Evolutionary conservation across 2,888 invertebrate species (phyloP).

Genomic region (Melanargia galathea): DNA sequence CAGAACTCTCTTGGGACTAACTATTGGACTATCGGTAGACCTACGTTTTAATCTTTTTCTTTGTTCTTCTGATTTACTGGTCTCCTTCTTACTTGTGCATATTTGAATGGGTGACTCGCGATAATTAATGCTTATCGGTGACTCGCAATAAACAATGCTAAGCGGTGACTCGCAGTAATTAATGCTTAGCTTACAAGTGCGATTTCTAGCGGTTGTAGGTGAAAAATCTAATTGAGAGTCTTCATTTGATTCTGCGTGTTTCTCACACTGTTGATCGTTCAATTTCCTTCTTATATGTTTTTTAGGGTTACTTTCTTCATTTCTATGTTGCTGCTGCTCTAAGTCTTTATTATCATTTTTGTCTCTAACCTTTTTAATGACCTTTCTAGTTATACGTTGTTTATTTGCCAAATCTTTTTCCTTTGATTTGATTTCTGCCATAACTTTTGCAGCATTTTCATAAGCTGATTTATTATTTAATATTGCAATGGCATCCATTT

Average conservation of each 20-base stretch:
- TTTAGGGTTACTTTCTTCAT: background rate
- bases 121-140: constrained; percentile 22
- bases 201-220: constrained; percentile 45
- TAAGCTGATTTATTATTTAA: constrained; percentile 58
- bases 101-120: background rate
- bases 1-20: constrained; percentile 52
- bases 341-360: background rate
- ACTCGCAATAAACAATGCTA: constrained; percentile 17
- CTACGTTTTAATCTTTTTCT: constrained; percentile 42
- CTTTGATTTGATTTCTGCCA: constrained; percentile 57
- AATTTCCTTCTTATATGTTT: background rate
- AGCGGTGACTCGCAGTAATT: constrained; percentile 14
- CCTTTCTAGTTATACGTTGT: constrained; percentile 16
- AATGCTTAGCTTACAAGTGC: constrained; percentile 39
- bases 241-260: constrained; percentile 1
- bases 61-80: constrained; percentile 7
- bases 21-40: constrained; percentile 44
- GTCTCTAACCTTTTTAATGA: background rate
- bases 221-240: background rate
- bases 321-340: background rate
- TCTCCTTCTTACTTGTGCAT: constrained; percentile 20
- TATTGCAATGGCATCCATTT: constrained; percentile 43
- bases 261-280: constrained; percentile 13
- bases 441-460: constrained; percentile 63
- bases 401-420: constrained; percentile 32